Base-by-base conservation (phyloP, 35 echinoderm and acorn worm species). In the Patiria miniata region DNA sequence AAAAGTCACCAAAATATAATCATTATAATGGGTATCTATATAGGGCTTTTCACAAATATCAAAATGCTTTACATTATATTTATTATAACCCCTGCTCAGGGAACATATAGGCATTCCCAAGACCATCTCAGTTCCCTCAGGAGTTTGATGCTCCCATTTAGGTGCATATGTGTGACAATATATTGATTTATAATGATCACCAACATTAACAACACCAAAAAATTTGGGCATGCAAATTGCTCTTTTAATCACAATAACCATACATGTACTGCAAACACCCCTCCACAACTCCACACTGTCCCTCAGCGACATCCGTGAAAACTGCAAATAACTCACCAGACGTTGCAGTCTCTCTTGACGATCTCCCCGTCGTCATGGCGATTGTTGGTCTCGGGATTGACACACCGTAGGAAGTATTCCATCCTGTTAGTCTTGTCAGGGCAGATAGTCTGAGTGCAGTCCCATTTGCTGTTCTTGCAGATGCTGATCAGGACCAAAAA, bases 241-340 rank as follows among this genome's bases (percentile, higher is more conserved):
- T n/a, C n/a, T n/a, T n/a, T n/a, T n/a, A n/a, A n/a, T n/a, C n/a
- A n/a, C n/a, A n/a, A n/a, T n/a, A n/a, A n/a, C n/a, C n/a, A n/a
- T n/a, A n/a, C n/a, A n/a, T n/a, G n/a, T n/a, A n/a, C n/a, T n/a
- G n/a, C n/a, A n/a, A n/a, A n/a, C n/a, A n/a, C n/a, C n/a, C n/a
- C n/a, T n/a, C n/a, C n/a, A n/a, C n/a, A n/a, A n/a, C n/a, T n/a
- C n/a, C n/a, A n/a, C n/a, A n/a, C n/a, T n/a, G n/a, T n/a, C n/a
- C n/a, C n/a, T n/a, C n/a, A n/a, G n/a, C n/a, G n/a, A n/a, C n/a
- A n/a, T n/a, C n/a, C n/a, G n/a, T n/a, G n/a, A n/a, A n/a, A n/a
- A n/a, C n/a, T n/a, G n/a, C n/a, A n/a, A n/a, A n/a, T n/a, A 26
- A 77, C 85, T 87, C 61, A 87, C 85, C 85, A 87, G 21, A 68